These are phyloP conservation scores for Trissoscelio sp. DNA, from an alignment of 2,888 invertebrate species.

Conservation along the genomic window DNA sequence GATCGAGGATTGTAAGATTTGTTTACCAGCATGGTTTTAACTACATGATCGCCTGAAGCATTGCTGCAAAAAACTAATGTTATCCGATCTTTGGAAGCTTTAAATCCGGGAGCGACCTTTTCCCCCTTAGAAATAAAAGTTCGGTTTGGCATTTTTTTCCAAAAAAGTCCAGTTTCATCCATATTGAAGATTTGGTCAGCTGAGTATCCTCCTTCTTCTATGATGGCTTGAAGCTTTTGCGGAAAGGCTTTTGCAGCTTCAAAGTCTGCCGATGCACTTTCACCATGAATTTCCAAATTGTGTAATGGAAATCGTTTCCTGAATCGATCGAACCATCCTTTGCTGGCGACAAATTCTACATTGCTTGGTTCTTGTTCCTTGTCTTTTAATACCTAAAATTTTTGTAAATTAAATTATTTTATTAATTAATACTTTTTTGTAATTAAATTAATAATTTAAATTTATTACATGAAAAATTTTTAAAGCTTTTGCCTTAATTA, in stretches of 20 bases:
- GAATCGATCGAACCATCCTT: slow-evolving; percentile 65
- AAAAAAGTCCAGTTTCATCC: slow-evolving; percentile 71
- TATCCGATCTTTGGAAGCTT: slow-evolving; percentile 75
- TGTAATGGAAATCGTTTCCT: slow-evolving; percentile 42
- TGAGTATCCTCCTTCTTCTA: slow-evolving; percentile 70
- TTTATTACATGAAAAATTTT: too few species aligned
- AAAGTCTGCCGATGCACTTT: slow-evolving; percentile 61
- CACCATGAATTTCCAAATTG: slow-evolving; percentile 56
- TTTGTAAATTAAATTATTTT: background rate
- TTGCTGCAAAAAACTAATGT: slow-evolving; percentile 75
- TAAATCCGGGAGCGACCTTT: slow-evolving; percentile 73
- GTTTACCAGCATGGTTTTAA: slow-evolving; percentile 75
- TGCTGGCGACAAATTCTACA: slow-evolving; percentile 52
- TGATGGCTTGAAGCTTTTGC: slow-evolving; percentile 62
- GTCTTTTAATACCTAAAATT: slow-evolving; percentile 2
- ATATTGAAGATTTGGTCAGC: slow-evolving; percentile 72
- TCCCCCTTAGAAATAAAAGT: slow-evolving; percentile 76
- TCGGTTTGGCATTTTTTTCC: slow-evolving; percentile 71
- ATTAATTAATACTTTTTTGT: background rate
- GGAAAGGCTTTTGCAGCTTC: slow-evolving; percentile 47
- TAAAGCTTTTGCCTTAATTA: slow-evolving; percentile 67
- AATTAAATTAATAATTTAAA: background rate
- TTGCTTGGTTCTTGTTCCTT: slow-evolving; percentile 15
- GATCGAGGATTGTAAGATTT: slow-evolving; percentile 72
- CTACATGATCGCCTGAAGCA: slow-evolving; percentile 73